Evolutionary conservation across 2,888 invertebrate species (phyloP).

Genomic region (Drosophila fungiperda): DNA sequence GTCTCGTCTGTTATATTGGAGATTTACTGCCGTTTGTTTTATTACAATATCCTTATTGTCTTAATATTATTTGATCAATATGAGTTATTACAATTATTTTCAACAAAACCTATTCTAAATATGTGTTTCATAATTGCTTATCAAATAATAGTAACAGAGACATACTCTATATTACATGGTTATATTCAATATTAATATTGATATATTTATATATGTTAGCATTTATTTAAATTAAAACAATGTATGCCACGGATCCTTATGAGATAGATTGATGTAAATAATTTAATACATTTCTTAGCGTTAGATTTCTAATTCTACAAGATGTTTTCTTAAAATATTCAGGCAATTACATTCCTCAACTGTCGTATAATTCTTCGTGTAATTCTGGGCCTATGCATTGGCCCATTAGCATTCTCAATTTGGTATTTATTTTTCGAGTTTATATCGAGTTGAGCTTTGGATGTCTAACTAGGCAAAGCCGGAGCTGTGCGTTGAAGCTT

Average conservation of each 20-base stretch:
- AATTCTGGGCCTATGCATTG: constrained; percentile 17
- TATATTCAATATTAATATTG: background rate
- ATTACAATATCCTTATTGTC: background rate
- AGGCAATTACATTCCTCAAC: background rate
- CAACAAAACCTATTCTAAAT: rapidly evolving
- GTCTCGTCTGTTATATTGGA: background rate
- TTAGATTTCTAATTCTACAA: background rate
- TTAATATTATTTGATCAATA: background rate
- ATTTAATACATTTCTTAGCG: background rate
- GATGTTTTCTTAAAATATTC: background rate
- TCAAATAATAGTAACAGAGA: background rate
- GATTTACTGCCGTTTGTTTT: background rate
- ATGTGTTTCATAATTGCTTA: background rate
- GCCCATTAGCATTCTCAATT: constrained; percentile 46
- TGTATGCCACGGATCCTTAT: background rate
- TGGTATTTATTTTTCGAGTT: constrained; percentile 24
- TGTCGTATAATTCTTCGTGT: constrained; percentile 19
- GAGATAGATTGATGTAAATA: background rate
- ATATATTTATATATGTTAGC: background rate
- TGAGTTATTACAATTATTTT: background rate
- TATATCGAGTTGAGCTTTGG: constrained; percentile 11
- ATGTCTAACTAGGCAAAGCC: constrained; percentile 41
- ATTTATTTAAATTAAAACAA: background rate
- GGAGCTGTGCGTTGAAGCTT: constrained; percentile 63
- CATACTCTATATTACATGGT: too few relatives aligned